A percentile compares a stretch with the other conserved stretches of the same genome.
Evolutionary conservation across 2,113 vertebrate genomes (phyloP).

Genomic region (Accipiter virgatus): DNA sequence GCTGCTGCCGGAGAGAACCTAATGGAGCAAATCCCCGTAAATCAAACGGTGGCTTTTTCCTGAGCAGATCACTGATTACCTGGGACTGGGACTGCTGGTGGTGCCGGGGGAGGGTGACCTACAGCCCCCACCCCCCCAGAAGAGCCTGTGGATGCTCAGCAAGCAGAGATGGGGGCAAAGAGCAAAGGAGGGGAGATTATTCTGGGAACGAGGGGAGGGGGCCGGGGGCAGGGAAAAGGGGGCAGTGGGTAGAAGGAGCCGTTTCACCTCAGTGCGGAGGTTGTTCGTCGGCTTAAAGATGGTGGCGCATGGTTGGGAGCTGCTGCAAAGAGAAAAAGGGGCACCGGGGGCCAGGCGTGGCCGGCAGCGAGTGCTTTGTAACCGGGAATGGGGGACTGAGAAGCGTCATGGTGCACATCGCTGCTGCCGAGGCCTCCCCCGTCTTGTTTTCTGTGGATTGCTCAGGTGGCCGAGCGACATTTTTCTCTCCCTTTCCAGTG

Average conservation of each 20-base stretch:
- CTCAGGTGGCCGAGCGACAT: fast-evolving
- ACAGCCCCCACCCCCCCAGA: fast-evolving
- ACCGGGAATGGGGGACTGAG: fast-evolving
- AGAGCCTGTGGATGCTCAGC: too few species aligned
- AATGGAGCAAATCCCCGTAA: fast-evolving
- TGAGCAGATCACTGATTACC: fast-evolving
- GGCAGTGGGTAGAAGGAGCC: neutral
- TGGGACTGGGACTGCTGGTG: fast-evolving
- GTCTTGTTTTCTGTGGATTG: fast-evolving
- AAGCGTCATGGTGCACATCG: fast-evolving
- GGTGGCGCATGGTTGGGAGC: fast-evolving
- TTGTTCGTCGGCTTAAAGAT: fast-evolving
- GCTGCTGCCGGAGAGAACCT: neutral
- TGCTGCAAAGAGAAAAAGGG: neutral
- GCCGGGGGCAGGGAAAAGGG: too few species aligned
- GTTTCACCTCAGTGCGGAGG: fast-evolving
- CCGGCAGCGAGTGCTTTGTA: fast-evolving
- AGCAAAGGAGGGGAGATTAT: neutral
- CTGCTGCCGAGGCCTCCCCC: fast-evolving
- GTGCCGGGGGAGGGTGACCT: fast-evolving
- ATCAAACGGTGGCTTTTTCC: neutral
- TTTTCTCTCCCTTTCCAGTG: neutral
- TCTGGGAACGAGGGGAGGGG: too few species aligned
- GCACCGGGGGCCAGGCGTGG: fast-evolving
- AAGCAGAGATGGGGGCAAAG: too few species aligned